These are phyloP conservation scores for Micropoecilia bifurca DNA, from an alignment of 2,797 vertebrate genomes.

Conservation along the genomic window DNA sequence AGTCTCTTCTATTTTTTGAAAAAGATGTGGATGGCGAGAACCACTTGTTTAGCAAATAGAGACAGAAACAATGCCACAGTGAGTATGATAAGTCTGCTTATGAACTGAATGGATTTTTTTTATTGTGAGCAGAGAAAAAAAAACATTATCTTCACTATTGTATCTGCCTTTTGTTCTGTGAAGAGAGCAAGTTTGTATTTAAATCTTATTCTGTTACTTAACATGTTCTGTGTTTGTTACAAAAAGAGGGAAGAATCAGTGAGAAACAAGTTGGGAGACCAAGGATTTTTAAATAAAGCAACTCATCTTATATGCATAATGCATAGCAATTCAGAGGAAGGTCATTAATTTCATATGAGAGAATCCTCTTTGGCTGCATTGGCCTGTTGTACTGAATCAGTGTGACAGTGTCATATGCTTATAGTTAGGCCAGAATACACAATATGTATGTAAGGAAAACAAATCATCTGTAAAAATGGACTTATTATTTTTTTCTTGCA, in stretches of 20 bases:
- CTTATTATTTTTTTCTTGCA: background rate
- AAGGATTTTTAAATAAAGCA: constrained; percentile 4
- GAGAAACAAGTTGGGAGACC: background rate
- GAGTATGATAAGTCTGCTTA: constrained; percentile 15
- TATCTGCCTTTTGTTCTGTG: constrained; percentile 6
- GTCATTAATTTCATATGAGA: constrained; percentile 56
- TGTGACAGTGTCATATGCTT: constrained; percentile 25
- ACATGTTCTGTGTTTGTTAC: constrained; percentile 18
- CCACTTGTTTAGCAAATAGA: constrained; percentile 10
- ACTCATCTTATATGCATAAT: constrained; percentile 21
- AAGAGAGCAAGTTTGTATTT: constrained; percentile 27
- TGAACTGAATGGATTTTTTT: background rate
- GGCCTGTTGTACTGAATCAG: constrained; percentile 21
- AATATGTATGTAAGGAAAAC: background rate
- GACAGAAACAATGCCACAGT: constrained; percentile 9
- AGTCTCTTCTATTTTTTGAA: constrained; percentile 1
- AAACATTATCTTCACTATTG: constrained; percentile 2
- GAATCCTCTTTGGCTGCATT: constrained; percentile 24
- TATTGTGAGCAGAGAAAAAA: constrained; percentile 8
- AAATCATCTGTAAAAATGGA: background rate
- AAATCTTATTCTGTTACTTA: constrained; percentile 44
- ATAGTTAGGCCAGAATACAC: background rate
- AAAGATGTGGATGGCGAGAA: constrained; percentile 1
- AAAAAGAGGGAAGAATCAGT: constrained; percentile 15
- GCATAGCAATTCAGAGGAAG: constrained; percentile 19